phyloP scores from a whole-genome alignment of 2,113 vertebrate genomes.

The Cettia cetti region DNA sequence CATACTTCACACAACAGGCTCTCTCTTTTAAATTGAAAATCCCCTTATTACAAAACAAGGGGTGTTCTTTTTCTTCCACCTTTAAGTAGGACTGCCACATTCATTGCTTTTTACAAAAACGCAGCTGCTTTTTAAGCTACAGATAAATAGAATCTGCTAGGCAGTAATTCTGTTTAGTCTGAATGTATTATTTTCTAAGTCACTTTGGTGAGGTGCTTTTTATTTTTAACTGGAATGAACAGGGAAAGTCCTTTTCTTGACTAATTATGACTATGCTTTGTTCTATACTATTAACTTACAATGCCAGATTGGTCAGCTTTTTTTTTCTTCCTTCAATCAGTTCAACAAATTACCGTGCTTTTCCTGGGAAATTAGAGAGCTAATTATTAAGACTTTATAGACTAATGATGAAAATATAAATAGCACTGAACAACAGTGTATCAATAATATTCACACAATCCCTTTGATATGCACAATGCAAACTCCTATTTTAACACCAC shows the following conservation, averaged over 20 bases:
- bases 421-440: constrained; percentile 4
- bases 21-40: constrained; percentile 83
- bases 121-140: constrained; percentile 84
- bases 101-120: constrained; percentile 82
- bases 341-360: constrained; percentile 69
- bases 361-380: constrained; percentile 65
- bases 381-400: constrained; percentile 70
- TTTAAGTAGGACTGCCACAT: constrained; percentile 81
- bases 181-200: constrained; percentile 80
- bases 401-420: constrained; percentile 68
- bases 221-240: constrained; percentile 73
- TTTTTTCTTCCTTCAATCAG: neutral
- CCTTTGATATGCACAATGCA: neutral
- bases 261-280: constrained; percentile 73
- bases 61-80: constrained; percentile 80
- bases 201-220: constrained; percentile 70
- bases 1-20: constrained; percentile 82
- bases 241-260: constrained; percentile 71
- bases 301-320: constrained; percentile 65
- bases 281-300: constrained; percentile 72
- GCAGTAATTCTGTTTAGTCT: constrained; percentile 74
- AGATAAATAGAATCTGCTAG: constrained; percentile 82
- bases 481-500: neutral
- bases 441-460: constrained; percentile 7
- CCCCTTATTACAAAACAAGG: constrained; percentile 85